A percentile compares a stretch with the other conserved stretches of the same genome.
These are phyloP conservation scores for Alouatta caraya DNA, from an alignment of 2,797 vertebrate genomes.

Conservation along the genomic window DNA sequence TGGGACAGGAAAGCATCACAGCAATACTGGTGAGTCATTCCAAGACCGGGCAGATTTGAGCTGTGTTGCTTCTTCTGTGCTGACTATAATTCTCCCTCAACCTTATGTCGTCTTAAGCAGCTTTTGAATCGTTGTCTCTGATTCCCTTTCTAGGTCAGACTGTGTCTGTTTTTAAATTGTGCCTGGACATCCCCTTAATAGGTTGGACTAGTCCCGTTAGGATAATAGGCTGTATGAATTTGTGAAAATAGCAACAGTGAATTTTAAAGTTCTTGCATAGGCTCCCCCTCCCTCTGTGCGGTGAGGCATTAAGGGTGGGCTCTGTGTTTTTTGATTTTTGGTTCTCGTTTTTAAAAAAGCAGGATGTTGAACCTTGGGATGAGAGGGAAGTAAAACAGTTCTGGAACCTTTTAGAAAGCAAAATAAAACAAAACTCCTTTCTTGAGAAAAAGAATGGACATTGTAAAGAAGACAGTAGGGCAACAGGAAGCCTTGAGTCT, in stretches of 20 bases:
- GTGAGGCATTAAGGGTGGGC: background rate
- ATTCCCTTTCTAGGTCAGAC: conserved; percentile 37
- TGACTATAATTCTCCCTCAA: background rate
- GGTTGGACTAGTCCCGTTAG: background rate
- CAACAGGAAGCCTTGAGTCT: background rate
- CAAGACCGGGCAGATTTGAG: background rate
- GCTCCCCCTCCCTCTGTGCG: background rate
- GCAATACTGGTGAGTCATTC: conserved; percentile 42
- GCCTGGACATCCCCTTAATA: background rate
- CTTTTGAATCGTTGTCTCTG: conserved; percentile 37
- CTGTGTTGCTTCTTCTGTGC: background rate
- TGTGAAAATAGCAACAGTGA: background rate
- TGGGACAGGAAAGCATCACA: background rate
- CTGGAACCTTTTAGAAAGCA: background rate
- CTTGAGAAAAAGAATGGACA: background rate
- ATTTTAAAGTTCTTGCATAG: background rate
- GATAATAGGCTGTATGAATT: background rate
- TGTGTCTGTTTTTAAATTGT: background rate
- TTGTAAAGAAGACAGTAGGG: background rate
- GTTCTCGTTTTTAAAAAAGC: background rate
- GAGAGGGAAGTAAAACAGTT: background rate
- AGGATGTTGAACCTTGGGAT: background rate
- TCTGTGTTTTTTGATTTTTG: background rate
- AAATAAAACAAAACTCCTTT: background rate
- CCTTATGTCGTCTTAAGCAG: background rate